These are phyloP conservation scores for Limanda limanda DNA, from an alignment of 2,113 vertebrate genomes.

Conservation along the genomic window DNA sequence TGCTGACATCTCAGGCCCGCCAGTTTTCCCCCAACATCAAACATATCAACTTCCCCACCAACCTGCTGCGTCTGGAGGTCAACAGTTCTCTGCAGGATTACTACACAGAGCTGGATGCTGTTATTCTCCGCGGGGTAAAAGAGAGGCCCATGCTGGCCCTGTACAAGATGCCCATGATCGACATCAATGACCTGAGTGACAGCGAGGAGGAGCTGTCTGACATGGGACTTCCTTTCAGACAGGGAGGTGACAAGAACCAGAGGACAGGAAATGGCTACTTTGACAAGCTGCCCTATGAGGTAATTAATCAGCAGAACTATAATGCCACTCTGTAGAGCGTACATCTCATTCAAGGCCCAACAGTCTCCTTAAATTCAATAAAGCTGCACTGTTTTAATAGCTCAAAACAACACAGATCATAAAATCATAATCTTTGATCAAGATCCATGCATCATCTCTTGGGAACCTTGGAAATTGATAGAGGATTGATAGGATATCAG, in stretches of 20 bases:
- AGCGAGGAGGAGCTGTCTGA: slow-evolving; percentile 89
- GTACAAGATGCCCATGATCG: slow-evolving; percentile 89
- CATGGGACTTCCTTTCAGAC: slow-evolving; percentile 83
- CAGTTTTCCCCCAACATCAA: slow-evolving; percentile 95
- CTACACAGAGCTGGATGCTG: slow-evolving; percentile 97
- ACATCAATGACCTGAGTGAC: slow-evolving; percentile 91
- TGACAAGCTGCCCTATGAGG: slow-evolving; percentile 98
- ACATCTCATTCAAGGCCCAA: no score
- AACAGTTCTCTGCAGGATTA: slow-evolving; percentile 96
- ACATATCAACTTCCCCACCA: slow-evolving; percentile 94
- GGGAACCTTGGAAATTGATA: no score
- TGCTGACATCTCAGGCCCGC: slow-evolving; percentile 90
- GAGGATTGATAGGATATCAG: no score
- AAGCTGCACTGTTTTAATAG: no score
- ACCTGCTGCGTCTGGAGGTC: slow-evolving; percentile 95
- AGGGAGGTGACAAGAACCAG: slow-evolving; percentile 80
- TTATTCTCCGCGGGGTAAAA: slow-evolving; percentile 92
- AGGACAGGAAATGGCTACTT: slow-evolving; percentile 93
- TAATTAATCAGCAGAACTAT: slow-evolving; percentile 67
- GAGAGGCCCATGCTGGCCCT: slow-evolving; percentile 90
- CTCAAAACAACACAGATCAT: no score
- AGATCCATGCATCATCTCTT: no score
- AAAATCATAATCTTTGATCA: no score
- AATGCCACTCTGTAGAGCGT: background rate
- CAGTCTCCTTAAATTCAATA: no score